Conservation (phyloP, 2,888 invertebrate genomes). For the Orthosia gothica region DNA sequence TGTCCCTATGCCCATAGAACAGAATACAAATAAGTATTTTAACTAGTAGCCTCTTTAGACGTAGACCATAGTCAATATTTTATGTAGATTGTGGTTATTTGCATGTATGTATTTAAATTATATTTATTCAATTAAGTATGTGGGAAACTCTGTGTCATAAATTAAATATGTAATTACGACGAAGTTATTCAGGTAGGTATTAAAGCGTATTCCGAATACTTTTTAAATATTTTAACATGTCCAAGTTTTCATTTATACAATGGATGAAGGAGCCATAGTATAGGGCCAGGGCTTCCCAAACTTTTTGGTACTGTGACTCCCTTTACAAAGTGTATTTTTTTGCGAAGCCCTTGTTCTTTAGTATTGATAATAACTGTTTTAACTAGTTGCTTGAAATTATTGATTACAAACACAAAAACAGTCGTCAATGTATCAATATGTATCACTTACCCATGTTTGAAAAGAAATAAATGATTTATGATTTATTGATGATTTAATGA, state of each 20-base stretch:
- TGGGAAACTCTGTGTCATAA: slow-evolving; percentile 14
- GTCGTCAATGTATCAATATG: no score
- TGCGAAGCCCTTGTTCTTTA: no score
- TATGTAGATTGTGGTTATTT: slow-evolving; percentile 17
- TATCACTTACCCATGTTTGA: no score
- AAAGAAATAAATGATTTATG: no score
- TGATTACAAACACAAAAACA: no score
- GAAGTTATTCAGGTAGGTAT: not conserved
- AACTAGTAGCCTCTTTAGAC: not conserved
- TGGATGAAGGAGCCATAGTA: not conserved
- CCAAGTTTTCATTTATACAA: not conserved
- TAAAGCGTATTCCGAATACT: no score
- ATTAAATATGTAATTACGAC: slow-evolving; percentile 7
- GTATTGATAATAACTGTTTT: no score
- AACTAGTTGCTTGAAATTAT: no score
- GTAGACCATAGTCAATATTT: not conserved
- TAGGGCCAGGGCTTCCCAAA: no score
- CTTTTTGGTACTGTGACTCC: no score
- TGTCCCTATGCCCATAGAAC: not conserved
- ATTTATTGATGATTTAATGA: no score
- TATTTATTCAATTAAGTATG: slow-evolving; percentile 3
- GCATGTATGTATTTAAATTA: slow-evolving; percentile 16
- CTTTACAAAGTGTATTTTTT: no score
- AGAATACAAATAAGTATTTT: slow-evolving; percentile 12
- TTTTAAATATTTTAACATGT: not conserved